These are phyloP conservation scores for Loxodonta africana DNA, from an alignment of 2,113 vertebrate species.

Conservation along the genomic window DNA sequence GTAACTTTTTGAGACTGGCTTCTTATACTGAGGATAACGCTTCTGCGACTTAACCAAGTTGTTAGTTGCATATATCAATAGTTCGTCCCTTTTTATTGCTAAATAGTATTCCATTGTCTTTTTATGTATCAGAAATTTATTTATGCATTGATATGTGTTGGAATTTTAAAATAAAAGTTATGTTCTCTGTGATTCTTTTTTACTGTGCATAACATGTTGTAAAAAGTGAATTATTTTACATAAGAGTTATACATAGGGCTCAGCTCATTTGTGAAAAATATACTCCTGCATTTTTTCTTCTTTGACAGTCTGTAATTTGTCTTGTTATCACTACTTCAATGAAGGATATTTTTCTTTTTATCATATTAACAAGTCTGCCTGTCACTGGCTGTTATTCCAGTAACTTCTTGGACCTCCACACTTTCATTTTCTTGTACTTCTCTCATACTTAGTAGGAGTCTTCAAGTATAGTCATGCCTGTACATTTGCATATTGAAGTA, in stretches of 20 bases:
- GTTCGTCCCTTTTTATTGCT: background rate
- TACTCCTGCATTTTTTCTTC: background rate
- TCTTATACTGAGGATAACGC: background rate
- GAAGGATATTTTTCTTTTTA: slow-evolving; percentile 8
- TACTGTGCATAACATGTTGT: background rate
- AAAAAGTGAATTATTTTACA: background rate
- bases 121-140: background rate
- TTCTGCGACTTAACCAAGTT: background rate
- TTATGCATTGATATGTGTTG: background rate
- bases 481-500: background rate
- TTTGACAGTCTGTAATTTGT: background rate
- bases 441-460: background rate
- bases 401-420: background rate
- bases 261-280: slow-evolving; percentile 26
- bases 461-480: background rate
- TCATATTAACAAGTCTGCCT: background rate
- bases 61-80: background rate
- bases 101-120: background rate
- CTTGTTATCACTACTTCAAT: background rate
- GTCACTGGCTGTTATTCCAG: background rate
- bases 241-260: background rate
- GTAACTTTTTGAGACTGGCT: background rate
- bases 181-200: background rate
- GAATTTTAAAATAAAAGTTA: background rate
- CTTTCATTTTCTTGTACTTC: background rate